These are phyloP conservation scores for Sminthopsis crassicaudata DNA, from an alignment of 2,113 vertebrate genomes.

Conservation along the genomic window DNA sequence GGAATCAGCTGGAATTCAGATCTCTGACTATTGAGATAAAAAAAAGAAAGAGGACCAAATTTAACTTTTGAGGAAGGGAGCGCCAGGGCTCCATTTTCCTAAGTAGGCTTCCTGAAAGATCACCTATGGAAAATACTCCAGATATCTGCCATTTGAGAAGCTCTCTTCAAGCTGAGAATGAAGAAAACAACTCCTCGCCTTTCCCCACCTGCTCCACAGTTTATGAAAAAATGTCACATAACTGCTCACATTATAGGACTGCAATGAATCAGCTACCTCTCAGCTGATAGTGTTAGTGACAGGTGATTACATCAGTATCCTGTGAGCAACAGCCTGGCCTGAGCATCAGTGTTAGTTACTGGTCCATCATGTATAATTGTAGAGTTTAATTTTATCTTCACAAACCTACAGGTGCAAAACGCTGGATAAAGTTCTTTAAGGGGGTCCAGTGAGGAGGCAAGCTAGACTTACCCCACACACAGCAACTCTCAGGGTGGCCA, in stretches of 20 bases:
- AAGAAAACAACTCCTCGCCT: background rate
- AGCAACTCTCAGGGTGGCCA: slow-evolving; percentile 77
- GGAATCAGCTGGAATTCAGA: background rate
- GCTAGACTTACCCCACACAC: slow-evolving; percentile 42
- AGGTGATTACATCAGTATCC: slow-evolving; percentile 69
- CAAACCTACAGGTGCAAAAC: slow-evolving; percentile 78
- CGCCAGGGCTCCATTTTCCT: slow-evolving; percentile 35
- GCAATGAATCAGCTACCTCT: slow-evolving; percentile 56
- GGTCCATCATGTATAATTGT: slow-evolving; percentile 65
- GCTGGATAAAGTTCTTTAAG: slow-evolving; percentile 79
- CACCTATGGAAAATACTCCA: slow-evolving; percentile 7
- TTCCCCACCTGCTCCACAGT: slow-evolving; percentile 29
- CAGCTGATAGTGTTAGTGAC: slow-evolving; percentile 61
- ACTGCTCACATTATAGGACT: slow-evolving; percentile 60
- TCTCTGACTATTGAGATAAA: background rate
- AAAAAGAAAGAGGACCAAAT: background rate
- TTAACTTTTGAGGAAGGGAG: slow-evolving; percentile 6
- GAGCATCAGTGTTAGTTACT: slow-evolving; percentile 65
- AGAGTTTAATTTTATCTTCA: slow-evolving; percentile 78
- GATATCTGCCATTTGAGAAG: slow-evolving; percentile 28
- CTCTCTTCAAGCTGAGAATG: slow-evolving; percentile 58
- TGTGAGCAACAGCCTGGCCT: slow-evolving; percentile 44
- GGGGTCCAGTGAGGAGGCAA: slow-evolving; percentile 69
- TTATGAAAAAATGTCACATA: slow-evolving; percentile 51
- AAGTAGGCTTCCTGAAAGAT: background rate